Conservation (phyloP, 1,140 invertebrate genomes). For the Planococcus citri region DNA sequence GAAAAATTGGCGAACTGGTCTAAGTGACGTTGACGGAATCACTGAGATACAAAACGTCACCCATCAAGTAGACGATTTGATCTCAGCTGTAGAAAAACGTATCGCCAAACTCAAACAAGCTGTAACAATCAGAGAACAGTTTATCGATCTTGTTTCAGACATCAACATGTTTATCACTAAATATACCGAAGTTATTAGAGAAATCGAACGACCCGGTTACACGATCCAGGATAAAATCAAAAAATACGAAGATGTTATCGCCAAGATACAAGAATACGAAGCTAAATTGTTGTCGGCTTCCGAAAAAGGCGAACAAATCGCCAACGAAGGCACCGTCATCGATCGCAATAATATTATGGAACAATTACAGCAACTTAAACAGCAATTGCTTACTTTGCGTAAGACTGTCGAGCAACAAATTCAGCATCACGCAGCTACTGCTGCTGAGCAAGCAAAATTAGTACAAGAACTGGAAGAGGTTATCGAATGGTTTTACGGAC, state of each 20-base stretch:
- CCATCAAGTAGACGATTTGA: conserved; percentile 69
- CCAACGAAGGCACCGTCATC: conserved; percentile 67
- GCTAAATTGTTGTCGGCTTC: conserved; percentile 69
- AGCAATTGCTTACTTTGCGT: conserved; percentile 48
- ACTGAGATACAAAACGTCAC: conserved; percentile 64
- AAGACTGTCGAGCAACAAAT: conserved; percentile 65
- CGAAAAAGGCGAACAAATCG: conserved; percentile 84
- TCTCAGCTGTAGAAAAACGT: conserved; percentile 68
- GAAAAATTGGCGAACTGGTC: conserved; percentile 62
- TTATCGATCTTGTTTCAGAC: conserved; percentile 68
- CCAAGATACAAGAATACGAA: conserved; percentile 77
- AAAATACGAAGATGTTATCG: conserved; percentile 67
- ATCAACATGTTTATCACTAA: conserved; percentile 76
- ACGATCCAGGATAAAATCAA: conserved; percentile 77
- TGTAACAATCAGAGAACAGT: conserved; percentile 70
- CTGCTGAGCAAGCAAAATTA: conserved; percentile 74
- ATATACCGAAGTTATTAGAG: conserved; percentile 69
- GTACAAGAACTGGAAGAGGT: conserved; percentile 65
- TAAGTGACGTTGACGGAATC: conserved; percentile 61
- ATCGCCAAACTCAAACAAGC: conserved; percentile 60
- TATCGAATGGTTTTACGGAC: conserved; percentile 69
- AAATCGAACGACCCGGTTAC: conserved; percentile 67
- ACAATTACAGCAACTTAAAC: conserved; percentile 72
- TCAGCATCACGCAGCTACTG: conserved; percentile 71
- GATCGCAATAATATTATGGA: conserved; percentile 79